Percentiles rank a stretch among this genome's conserved stretches.
Conservation (phyloP, 2,797 vertebrate genomes). For the Gouania willdenowi region DNA sequence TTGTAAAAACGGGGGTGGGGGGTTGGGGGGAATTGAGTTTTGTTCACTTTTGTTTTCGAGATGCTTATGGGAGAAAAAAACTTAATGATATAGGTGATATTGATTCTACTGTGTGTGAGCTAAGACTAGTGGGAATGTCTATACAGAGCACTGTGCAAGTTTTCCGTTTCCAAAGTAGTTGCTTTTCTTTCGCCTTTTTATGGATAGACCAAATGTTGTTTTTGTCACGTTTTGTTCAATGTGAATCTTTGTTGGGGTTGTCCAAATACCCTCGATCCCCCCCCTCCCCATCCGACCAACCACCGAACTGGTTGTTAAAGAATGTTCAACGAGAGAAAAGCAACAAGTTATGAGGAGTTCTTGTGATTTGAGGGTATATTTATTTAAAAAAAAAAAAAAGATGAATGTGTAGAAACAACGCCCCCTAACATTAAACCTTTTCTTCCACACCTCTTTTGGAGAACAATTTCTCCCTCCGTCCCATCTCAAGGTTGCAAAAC, state of each 20-base stretch:
- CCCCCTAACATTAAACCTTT: too few relatives aligned
- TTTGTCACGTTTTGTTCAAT: conserved; percentile 68
- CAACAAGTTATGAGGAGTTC: neutral
- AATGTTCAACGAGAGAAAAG: conserved; percentile 14
- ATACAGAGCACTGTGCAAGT: conserved; percentile 82
- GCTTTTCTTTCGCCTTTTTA: conserved; percentile 63
- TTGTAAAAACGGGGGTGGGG: conserved; percentile 66
- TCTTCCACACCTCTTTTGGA: too few relatives aligned
- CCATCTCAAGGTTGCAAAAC: too few relatives aligned
- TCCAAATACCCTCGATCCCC: conserved; percentile 40
- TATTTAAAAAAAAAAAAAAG: neutral
- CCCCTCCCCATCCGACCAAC: conserved; percentile 15
- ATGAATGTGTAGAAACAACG: conserved; percentile 13
- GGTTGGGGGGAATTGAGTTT: conserved; percentile 51
- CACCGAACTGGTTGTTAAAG: conserved; percentile 36
- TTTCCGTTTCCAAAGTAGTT: conserved; percentile 76
- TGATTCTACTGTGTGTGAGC: conserved; percentile 78
- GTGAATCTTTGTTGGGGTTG: conserved; percentile 43
- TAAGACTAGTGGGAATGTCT: conserved; percentile 80
- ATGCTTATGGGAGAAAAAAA: conserved; percentile 73
- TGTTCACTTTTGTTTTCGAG: conserved; percentile 73
- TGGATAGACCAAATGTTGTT: conserved; percentile 73
- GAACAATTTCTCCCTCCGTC: too few relatives aligned
- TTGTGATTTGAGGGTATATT: conserved; percentile 22
- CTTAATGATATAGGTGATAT: conserved; percentile 78